phyloP scores from a whole-genome alignment of 2,113 vertebrate genomes.

The Rhea pennata region DNA sequence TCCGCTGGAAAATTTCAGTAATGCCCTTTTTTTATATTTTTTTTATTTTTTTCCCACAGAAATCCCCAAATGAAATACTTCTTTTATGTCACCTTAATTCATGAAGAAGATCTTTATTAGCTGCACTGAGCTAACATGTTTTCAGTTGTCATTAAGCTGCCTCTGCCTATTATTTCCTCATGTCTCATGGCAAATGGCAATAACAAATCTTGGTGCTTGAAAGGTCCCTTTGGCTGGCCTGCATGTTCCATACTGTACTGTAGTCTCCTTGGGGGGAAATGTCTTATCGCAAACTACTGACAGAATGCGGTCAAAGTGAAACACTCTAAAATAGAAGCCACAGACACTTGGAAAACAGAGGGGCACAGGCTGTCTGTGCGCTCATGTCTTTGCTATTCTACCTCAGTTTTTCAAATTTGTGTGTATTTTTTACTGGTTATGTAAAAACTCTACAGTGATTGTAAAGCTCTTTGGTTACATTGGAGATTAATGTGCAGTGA shows the following conservation, averaged over 20 bases:
- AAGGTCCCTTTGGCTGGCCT: background rate
- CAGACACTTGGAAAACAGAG: background rate
- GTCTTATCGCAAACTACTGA: background rate
- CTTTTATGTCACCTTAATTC: slow-evolving; percentile 26
- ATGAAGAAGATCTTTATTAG: background rate
- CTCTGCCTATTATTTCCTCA: background rate
- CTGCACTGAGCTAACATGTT: background rate
- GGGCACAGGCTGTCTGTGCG: background rate
- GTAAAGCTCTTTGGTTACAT: background rate
- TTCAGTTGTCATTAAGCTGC: background rate
- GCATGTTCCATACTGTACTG: background rate
- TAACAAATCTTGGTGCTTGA: background rate
- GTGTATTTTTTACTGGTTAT: background rate
- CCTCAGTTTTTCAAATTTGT: background rate
- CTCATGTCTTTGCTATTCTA: background rate
- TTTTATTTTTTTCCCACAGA: slow-evolving; percentile 42
- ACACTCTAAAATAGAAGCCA: background rate
- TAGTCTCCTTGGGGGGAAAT: background rate
- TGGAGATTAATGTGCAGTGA: slow-evolving; percentile 1
- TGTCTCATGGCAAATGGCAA: background rate
- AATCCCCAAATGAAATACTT: slow-evolving; percentile 45
- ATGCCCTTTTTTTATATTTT: slow-evolving; percentile 21
- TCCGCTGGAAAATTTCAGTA: slow-evolving; percentile 64
- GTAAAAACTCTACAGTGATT: background rate
- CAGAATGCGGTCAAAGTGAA: background rate